phyloP scores from a whole-genome alignment of 2,888 invertebrate species.

The Himalopsyche japonica region DNA sequence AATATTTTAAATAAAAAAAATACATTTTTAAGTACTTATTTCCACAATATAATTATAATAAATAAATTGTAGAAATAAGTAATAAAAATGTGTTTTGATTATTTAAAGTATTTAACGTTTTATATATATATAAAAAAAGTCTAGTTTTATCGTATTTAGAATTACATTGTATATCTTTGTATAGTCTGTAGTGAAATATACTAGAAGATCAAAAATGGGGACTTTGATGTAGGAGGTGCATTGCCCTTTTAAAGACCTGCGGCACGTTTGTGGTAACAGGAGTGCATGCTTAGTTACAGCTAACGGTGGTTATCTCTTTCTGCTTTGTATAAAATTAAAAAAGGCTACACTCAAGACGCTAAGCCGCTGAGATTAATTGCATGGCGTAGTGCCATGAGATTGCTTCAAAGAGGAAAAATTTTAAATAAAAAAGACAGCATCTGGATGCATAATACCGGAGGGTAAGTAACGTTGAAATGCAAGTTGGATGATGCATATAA shows the following conservation, averaged over 20 bases:
- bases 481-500: background rate
- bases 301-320: background rate
- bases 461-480: background rate
- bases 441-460: background rate
- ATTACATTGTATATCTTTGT: background rate
- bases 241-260: conserved; percentile 22
- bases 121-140: no score
- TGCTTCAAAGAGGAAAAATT: background rate
- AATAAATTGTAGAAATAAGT: no score
- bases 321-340: background rate
- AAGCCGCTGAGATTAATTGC: background rate
- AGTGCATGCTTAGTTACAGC: background rate
- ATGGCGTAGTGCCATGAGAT: background rate
- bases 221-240: conserved; percentile 13
- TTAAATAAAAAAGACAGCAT: background rate
- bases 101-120: no score
- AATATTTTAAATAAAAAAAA: no score
- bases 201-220: background rate
- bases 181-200: background rate
- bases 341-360: background rate
- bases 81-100: no score
- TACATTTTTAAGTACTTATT: no score
- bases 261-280: conserved; percentile 9
- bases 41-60: no score
- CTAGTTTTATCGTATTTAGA: no score